Conservation (phyloP, 2,888 invertebrate genomes). For the Blastobasis adustella region DNA sequence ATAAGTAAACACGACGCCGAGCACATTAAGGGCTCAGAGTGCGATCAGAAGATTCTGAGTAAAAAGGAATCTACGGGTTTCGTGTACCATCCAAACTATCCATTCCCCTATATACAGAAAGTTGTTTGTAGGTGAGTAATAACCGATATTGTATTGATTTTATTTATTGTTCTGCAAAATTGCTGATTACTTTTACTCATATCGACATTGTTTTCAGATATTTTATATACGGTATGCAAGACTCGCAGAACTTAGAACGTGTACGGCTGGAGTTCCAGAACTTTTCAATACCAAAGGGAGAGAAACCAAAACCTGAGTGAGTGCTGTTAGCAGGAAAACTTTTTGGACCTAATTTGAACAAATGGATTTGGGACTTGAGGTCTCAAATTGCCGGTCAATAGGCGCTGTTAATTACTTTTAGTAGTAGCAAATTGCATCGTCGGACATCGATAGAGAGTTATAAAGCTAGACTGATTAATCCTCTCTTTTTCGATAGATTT, state of each 20-base stretch:
- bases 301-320: constrained; percentile 85
- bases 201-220: constrained; percentile 73
- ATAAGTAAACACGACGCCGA: constrained; percentile 94
- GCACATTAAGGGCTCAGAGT: constrained; percentile 97
- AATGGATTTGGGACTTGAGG: too few relatives aligned
- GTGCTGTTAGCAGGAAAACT: constrained; percentile 36
- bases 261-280: constrained; percentile 91
- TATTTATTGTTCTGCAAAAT: not conserved
- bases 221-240: constrained; percentile 98
- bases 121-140: constrained; percentile 88
- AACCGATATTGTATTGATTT: not conserved
- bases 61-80: constrained; percentile 93
- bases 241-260: constrained; percentile 95
- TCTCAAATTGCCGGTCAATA: too few relatives aligned
- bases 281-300: constrained; percentile 92
- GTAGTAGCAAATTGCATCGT: too few relatives aligned
- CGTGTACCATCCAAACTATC: constrained; percentile 97
- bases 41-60: constrained; percentile 98
- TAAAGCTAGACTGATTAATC: too few relatives aligned
- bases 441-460: too few relatives aligned
- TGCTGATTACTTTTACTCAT: not conserved
- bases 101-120: constrained; percentile 95
- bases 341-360: too few relatives aligned
- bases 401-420: too few relatives aligned
- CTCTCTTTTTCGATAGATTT: too few relatives aligned